phyloP scores from a whole-genome alignment of 2,888 invertebrate species.

The Ptycholaimellus sp. region DNA sequence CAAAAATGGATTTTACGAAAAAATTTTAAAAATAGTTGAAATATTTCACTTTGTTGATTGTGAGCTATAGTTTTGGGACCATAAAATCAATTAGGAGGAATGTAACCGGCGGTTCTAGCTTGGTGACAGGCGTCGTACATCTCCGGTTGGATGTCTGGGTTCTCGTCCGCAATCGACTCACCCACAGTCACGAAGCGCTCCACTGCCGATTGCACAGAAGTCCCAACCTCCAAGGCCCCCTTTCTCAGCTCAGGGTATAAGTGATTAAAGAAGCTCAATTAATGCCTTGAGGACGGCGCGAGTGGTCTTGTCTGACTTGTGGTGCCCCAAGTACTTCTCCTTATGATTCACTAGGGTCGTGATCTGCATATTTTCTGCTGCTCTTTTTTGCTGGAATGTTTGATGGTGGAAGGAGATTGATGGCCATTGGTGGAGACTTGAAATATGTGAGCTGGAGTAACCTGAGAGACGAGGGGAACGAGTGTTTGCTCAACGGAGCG shows the following conservation, averaged over 20 bases:
- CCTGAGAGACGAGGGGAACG: conserved; percentile 77
- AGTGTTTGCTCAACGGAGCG: conserved; percentile 79
- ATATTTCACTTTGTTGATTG: too few relatives aligned
- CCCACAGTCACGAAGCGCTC: conserved; percentile 93
- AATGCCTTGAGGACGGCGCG: conserved; percentile 43
- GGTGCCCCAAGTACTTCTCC: conserved; percentile 37
- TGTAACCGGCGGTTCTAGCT: conserved; percentile 70
- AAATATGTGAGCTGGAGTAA: background rate
- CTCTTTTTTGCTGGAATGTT: background rate
- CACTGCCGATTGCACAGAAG: conserved; percentile 81
- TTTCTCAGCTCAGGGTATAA: background rate
- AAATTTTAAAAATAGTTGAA: too few relatives aligned
- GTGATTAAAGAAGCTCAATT: background rate
- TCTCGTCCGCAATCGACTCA: conserved; percentile 91
- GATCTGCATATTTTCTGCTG: conserved; percentile 38
- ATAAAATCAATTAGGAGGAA: too few relatives aligned
- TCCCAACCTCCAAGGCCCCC: conserved; percentile 50
- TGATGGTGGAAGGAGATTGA: background rate
- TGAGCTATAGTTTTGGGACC: too few relatives aligned
- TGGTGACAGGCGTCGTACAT: conserved; percentile 97
- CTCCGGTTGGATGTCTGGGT: conserved; percentile 78
- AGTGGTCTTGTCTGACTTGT: conserved; percentile 38
- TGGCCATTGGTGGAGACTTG: background rate
- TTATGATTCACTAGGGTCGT: conserved; percentile 64
- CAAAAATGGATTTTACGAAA: too few relatives aligned